phyloP scores from a whole-genome alignment of 2,888 invertebrate genomes.

The Drosophila affinis region DNA sequence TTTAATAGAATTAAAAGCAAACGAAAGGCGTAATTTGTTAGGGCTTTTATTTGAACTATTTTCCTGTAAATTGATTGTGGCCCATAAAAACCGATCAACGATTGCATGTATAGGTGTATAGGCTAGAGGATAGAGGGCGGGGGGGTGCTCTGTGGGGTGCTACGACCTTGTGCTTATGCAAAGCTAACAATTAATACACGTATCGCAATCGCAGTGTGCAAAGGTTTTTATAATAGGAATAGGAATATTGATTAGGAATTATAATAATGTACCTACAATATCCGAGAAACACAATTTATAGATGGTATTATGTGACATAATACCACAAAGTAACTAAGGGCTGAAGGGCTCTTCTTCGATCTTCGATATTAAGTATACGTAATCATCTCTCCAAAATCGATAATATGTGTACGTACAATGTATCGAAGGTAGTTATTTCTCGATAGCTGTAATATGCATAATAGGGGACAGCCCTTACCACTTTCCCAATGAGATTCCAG shows the following conservation, averaged over 20 bases:
- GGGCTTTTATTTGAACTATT: slow-evolving; percentile 16
- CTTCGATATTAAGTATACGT: no score
- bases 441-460: not conserved
- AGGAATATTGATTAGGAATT: slow-evolving; percentile 26
- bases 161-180: slow-evolving; percentile 59
- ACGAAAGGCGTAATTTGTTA: slow-evolving; percentile 49
- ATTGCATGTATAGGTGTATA: slow-evolving; percentile 9
- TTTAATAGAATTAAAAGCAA: slow-evolving; percentile 39
- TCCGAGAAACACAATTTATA: not conserved
- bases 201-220: slow-evolving; percentile 23
- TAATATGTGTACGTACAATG: no score
- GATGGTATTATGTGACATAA: not conserved
- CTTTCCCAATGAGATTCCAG: not conserved
- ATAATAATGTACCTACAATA: slow-evolving; percentile 20
- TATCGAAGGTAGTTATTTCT: no score
- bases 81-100: slow-evolving; percentile 32
- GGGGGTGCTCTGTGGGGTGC: slow-evolving; percentile 5
- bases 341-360: no score
- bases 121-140: not conserved
- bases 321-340: no score
- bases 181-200: slow-evolving; percentile 29
- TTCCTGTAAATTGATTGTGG: slow-evolving; percentile 47
- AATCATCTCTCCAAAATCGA: no score
- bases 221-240: slow-evolving; percentile 30
- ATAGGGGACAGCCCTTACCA: not conserved